Conservation (phyloP, 2,888 invertebrate species). For the Timema podura region DNA sequence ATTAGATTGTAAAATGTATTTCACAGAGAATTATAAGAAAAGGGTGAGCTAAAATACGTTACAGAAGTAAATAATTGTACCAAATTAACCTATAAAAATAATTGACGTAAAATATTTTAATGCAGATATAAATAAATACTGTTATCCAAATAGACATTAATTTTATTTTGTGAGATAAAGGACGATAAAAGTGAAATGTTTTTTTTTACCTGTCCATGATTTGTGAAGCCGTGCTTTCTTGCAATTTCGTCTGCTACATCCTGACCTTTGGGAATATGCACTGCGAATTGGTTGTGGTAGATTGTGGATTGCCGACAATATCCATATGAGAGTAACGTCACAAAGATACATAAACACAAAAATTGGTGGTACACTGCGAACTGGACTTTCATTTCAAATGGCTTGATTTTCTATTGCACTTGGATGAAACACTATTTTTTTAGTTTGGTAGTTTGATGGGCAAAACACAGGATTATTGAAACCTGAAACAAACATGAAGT, state of each 20-base stretch:
- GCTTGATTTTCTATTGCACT: not conserved
- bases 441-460: too few relatives aligned
- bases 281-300: constrained; percentile 51
- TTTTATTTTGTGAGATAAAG: not conserved
- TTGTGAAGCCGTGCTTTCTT: constrained; percentile 74
- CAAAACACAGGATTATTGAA: too few relatives aligned
- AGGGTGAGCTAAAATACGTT: too few relatives aligned
- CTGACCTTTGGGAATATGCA: constrained; percentile 67
- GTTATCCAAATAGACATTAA: not conserved
- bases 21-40: too few relatives aligned
- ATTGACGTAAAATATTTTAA: too few relatives aligned
- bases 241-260: constrained; percentile 70
- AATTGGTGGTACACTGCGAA: not conserved
- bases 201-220: constrained; percentile 76
- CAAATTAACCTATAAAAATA: too few relatives aligned
- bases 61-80: too few relatives aligned
- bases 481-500: too few relatives aligned
- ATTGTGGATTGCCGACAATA: constrained; percentile 26
- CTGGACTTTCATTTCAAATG: constrained; percentile 23
- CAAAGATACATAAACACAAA: constrained; percentile 24
- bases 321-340: constrained; percentile 22
- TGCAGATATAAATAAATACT: too few relatives aligned
- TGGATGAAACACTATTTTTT: too few relatives aligned
- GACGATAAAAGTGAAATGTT: not conserved
- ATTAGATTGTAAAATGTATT: too few relatives aligned